phyloP scores from a whole-genome alignment of 1,140 invertebrate genomes.

The Eriocheir sinensis region DNA sequence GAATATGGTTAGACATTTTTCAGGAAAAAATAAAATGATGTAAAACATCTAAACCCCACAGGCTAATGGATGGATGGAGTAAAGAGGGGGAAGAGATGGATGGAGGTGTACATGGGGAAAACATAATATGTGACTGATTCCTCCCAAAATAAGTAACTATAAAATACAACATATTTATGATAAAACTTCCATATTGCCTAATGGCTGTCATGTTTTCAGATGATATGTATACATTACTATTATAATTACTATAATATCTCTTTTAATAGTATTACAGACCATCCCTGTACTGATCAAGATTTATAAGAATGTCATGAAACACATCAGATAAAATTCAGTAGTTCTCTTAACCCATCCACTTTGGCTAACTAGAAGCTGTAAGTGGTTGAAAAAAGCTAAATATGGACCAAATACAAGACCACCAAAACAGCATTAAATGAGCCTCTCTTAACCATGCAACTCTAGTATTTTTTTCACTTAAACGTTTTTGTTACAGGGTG shows the following conservation, averaged over 20 bases:
- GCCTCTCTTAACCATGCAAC: no score
- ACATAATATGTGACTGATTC: background rate
- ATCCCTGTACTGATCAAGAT: no score
- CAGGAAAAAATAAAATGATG: background rate
- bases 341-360: no score
- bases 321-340: no score
- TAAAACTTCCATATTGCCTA: background rate
- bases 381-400: no score
- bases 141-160: background rate
- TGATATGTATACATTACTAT: constrained; percentile 10
- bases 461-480: no score
- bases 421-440: no score
- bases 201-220: background rate
- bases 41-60: background rate
- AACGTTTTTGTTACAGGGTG: no score
- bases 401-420: no score
- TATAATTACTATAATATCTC: background rate
- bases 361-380: no score
- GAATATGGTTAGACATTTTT: background rate
- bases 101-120: background rate
- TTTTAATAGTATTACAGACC: no score
- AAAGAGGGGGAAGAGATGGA: background rate
- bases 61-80: background rate
- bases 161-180: background rate
- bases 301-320: no score